Evolutionary conservation across 2,888 invertebrate species (phyloP).

Genomic region (Idaea biselata): DNA sequence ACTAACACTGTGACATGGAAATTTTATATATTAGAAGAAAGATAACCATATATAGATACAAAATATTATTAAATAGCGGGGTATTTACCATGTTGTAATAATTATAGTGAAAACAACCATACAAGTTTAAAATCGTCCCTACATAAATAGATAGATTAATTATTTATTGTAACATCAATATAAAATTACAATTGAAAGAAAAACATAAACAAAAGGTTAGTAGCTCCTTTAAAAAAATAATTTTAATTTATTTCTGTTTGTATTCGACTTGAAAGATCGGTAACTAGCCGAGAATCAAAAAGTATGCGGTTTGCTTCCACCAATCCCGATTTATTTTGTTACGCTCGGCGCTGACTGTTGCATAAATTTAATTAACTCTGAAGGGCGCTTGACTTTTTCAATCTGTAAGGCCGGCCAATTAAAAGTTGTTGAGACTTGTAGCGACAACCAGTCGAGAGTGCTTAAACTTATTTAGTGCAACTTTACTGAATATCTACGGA

Average conservation of each 20-base stretch:
- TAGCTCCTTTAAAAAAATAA: too few species aligned
- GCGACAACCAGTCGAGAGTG: slow-evolving; percentile 58
- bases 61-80: too few species aligned
- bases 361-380: slow-evolving; percentile 70
- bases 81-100: too few species aligned
- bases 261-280: background rate
- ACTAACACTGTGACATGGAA: too few species aligned
- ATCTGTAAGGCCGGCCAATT: slow-evolving; percentile 69
- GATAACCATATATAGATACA: too few species aligned
- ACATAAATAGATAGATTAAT: too few species aligned
- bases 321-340: slow-evolving; percentile 46
- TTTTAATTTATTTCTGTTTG: background rate
- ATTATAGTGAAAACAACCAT: too few species aligned
- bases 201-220: too few species aligned
- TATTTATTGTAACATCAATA: too few species aligned
- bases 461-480: slow-evolving; percentile 51
- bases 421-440: slow-evolving; percentile 66
- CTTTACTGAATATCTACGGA: slow-evolving; percentile 22
- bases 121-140: too few species aligned
- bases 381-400: slow-evolving; percentile 66
- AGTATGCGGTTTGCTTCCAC: slow-evolving; percentile 9
- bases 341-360: slow-evolving; percentile 44
- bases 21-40: too few species aligned
- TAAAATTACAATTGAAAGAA: too few species aligned
- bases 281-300: background rate